Base-by-base conservation (phyloP, 2,113 vertebrate genomes). In the Felis chaus region DNA sequence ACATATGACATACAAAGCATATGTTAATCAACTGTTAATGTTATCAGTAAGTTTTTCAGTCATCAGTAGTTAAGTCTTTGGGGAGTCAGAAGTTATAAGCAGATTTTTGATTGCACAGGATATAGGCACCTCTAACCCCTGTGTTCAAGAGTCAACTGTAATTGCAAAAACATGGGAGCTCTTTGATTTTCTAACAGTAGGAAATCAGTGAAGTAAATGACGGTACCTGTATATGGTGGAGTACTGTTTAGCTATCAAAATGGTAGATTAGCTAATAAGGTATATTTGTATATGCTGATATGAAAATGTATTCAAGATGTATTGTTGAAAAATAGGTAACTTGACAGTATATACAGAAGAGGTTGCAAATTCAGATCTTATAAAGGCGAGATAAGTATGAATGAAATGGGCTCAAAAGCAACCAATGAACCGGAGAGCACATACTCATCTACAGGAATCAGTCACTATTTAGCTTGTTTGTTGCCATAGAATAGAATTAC, bases 401-500 rank as follows among this genome's bases (percentile, higher is more conserved):
- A 66, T 83, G 36, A 93, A 82, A 83, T 76, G 48, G 78, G 13
- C 89, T 53, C 82, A 81, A 14, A 57, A 53, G 68, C 57, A 57
- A 74, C 78, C n/a, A 36, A 57, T 89, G 45, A 93, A 93, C 68
- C 76, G 25, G 76, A 82, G 55, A 81, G 63, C 19, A 83, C 8
- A 41, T 85, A n/a, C 9, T 48, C 45, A 93, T 45, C 57, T 87
- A 76, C 92, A 80, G 68, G 45, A 48, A 33, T 84, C 66, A 66
- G 55, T 89, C 57, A 66, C n/a, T 74, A 0, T 85, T 87, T 69
- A 87, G 65, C 45, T 65, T 27, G 73, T 0, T 89, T 76, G 86
- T 94, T 95, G 71, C 48, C 80, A 95, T 33, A 76, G 48, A 78
- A 31, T 55, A 68, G 48, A 91, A 68, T 84, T 84, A 78, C 48